These are phyloP conservation scores for Harpagus bidentatus DNA, from an alignment of 2,113 vertebrate genomes.

Conservation along the genomic window DNA sequence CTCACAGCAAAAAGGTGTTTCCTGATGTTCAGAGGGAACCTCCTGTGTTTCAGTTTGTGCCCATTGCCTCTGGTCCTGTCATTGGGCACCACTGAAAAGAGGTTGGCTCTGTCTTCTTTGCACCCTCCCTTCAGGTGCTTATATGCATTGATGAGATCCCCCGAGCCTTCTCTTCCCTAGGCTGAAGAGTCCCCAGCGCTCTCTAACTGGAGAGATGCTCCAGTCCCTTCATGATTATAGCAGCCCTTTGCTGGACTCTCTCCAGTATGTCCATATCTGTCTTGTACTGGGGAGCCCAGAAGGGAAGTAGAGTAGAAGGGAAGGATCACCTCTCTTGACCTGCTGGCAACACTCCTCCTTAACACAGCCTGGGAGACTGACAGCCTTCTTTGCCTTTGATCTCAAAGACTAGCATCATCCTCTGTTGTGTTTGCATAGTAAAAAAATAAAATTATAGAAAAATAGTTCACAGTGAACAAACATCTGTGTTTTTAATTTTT, in stretches of 20 bases:
- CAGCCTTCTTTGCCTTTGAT: neutral
- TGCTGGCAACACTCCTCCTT: neutral
- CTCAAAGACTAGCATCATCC: neutral
- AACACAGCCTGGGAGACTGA: fast-evolving
- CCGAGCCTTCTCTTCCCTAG: neutral
- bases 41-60: neutral
- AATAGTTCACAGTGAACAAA: neutral
- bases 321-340: neutral
- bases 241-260: neutral
- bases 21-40: neutral
- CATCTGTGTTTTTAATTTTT: neutral
- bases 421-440: neutral
- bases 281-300: neutral
- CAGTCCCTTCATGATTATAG: neutral
- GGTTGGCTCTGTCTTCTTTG: fast-evolving
- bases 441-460: neutral
- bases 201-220: neutral
- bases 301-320: neutral
- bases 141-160: neutral
- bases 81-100: neutral
- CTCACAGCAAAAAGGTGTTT: neutral
- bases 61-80: neutral
- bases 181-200: fast-evolving
- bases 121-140: neutral
- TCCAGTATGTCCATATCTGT: neutral